Conservation (phyloP, 2,888 invertebrate species). For the Lithophane leautieri region DNA sequence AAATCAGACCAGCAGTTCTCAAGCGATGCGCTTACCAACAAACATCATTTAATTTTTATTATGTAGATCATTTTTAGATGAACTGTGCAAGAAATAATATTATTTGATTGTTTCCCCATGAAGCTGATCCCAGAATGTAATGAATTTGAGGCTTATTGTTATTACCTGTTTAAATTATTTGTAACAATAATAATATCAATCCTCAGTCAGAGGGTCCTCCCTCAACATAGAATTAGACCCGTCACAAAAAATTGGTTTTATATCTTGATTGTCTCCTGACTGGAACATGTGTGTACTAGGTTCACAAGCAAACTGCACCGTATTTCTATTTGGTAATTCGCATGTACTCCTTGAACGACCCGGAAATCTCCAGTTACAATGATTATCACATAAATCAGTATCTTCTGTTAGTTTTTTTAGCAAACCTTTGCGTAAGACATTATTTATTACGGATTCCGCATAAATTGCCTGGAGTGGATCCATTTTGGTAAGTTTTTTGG, state of each 20-base stretch:
- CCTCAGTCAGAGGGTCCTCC: neutral
- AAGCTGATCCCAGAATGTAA: neutral
- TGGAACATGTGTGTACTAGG: neutral
- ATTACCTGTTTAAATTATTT: neutral
- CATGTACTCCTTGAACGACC: neutral
- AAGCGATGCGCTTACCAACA: neutral
- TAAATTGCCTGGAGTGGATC: constrained; percentile 8
- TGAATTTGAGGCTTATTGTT: neutral
- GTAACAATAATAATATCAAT: neutral
- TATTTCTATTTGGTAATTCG: constrained; percentile 4
- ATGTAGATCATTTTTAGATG: too few species aligned
- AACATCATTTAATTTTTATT: neutral
- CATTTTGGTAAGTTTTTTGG: constrained; percentile 17
- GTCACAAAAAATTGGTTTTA: constrained; percentile 9
- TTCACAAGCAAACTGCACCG: neutral
- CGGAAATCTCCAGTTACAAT: neutral
- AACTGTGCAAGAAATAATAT: neutral
- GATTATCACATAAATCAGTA: constrained; percentile 3
- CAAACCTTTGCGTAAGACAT: constrained; percentile 1
- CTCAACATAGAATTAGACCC: neutral
- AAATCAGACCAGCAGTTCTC: neutral
- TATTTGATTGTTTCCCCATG: neutral
- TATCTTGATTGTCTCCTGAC: constrained; percentile 12
- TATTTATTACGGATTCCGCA: constrained; percentile 18
- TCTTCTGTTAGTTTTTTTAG: constrained; percentile 10